Evolutionary conservation across 1,140 invertebrate genomes (phyloP).

Genomic region (Lucilia sericata): DNA sequence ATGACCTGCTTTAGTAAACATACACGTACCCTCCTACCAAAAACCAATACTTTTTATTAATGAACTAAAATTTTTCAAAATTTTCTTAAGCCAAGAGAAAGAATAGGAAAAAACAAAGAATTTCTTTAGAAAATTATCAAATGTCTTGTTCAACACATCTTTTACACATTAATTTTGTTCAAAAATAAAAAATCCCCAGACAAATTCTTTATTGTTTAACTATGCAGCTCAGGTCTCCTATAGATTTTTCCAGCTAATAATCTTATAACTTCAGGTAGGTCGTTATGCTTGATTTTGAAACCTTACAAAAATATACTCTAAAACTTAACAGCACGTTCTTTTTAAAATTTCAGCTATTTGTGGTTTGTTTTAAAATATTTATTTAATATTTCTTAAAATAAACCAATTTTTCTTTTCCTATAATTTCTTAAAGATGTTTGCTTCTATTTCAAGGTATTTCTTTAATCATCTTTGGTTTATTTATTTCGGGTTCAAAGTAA

Average conservation of each 20-base stretch:
- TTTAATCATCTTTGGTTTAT: background rate
- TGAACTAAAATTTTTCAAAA: constrained; percentile 33
- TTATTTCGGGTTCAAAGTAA: background rate
- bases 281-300: background rate
- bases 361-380: background rate
- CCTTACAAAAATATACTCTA: background rate
- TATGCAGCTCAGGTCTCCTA: background rate
- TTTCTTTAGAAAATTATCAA: constrained; percentile 26
- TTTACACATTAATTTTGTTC: constrained; percentile 36
- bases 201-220: background rate
- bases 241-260: constrained; percentile 36
- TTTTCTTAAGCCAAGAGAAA: background rate
- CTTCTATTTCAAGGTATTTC: background rate
- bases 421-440: background rate
- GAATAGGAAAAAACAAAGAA: background rate
- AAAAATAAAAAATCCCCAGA: no score
- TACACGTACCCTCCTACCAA: background rate
- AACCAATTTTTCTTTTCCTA: background rate
- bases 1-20: background rate
- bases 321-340: background rate
- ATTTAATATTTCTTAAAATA: background rate
- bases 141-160: constrained; percentile 34
- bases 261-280: constrained; percentile 33
- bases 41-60: background rate
- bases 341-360: background rate